Conservation (phyloP, 2,888 invertebrate species). For the Latrodectus elegans region DNA sequence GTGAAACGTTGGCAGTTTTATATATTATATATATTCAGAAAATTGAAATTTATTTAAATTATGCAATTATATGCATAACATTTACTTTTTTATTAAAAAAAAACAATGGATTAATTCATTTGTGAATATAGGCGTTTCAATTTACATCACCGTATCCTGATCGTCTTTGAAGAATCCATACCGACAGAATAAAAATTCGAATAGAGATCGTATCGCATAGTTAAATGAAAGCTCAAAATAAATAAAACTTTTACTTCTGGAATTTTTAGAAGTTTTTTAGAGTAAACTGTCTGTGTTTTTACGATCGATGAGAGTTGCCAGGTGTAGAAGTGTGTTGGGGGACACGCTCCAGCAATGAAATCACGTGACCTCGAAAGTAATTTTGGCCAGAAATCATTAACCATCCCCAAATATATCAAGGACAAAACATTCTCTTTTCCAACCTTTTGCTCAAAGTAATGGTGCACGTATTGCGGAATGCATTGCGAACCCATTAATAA, state of each 20-base stretch:
- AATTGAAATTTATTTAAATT: too few species aligned
- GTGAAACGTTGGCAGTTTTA: too few species aligned
- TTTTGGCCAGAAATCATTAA: constrained; percentile 40
- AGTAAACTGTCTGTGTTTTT: background rate
- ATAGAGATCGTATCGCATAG: too few species aligned
- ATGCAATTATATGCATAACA: too few species aligned
- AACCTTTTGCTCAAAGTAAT: background rate
- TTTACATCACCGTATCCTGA: too few species aligned
- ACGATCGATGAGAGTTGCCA: constrained; percentile 47
- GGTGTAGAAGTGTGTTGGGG: constrained; percentile 31
- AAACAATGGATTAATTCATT: too few species aligned
- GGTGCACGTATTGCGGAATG: background rate
- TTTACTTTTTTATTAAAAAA: too few species aligned
- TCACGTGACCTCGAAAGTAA: constrained; percentile 45
- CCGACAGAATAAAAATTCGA: too few species aligned
- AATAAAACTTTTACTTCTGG: background rate
- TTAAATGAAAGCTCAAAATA: too few species aligned
- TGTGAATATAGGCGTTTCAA: too few species aligned
- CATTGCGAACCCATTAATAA: background rate
- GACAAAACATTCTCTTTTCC: background rate
- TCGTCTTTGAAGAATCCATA: too few species aligned
- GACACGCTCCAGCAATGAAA: constrained; percentile 21
- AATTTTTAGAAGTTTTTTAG: background rate
- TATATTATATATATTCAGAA: too few species aligned
- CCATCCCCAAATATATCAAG: constrained; percentile 26